phyloP scores from a whole-genome alignment of 1,140 invertebrate genomes.

The Contarinia nasturtii region DNA sequence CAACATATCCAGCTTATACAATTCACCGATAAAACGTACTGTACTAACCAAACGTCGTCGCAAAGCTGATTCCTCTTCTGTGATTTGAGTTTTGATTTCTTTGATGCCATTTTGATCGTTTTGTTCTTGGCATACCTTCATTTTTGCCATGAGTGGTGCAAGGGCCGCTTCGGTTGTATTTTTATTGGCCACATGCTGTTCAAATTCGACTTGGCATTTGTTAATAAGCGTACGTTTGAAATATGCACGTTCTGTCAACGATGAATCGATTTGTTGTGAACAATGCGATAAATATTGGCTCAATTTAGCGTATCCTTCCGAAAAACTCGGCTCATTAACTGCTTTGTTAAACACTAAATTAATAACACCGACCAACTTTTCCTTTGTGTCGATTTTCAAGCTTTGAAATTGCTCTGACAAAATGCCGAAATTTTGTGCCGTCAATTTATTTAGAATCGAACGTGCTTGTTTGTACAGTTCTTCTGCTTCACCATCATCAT shows the following conservation, averaged over 20 bases:
- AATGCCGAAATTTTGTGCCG: constrained; percentile 77
- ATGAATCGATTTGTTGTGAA: constrained; percentile 17
- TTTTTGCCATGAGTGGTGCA: constrained; percentile 16
- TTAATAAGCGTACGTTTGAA: constrained; percentile 18
- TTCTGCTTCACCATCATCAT: constrained; percentile 31
- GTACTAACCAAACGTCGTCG: constrained; percentile 71
- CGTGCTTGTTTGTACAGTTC: constrained; percentile 66
- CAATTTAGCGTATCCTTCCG: constrained; percentile 74
- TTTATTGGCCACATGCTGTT: constrained; percentile 17
- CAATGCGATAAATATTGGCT: constrained; percentile 38
- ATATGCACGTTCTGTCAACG: constrained; percentile 31
- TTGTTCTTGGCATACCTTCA: constrained; percentile 4
- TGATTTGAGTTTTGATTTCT: constrained; percentile 19
- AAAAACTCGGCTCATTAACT: constrained; percentile 83
- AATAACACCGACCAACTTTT: constrained; percentile 65
- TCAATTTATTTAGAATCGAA: constrained; percentile 85
- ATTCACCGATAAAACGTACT: constrained; percentile 63
- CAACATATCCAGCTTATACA: constrained; percentile 83
- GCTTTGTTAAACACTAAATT: constrained; percentile 89
- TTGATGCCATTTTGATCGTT: constrained; percentile 29
- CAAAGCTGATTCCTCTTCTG: constrained; percentile 56
- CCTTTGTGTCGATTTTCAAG: constrained; percentile 64
- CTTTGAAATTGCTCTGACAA: constrained; percentile 56
- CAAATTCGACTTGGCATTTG: constrained; percentile 21
- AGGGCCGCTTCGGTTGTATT: constrained; percentile 32